Percentiles rank a stretch among this genome's conserved stretches.
phyloP scores from a whole-genome alignment of 2,888 invertebrate species.

The Scaptomyza caliginosa region DNA sequence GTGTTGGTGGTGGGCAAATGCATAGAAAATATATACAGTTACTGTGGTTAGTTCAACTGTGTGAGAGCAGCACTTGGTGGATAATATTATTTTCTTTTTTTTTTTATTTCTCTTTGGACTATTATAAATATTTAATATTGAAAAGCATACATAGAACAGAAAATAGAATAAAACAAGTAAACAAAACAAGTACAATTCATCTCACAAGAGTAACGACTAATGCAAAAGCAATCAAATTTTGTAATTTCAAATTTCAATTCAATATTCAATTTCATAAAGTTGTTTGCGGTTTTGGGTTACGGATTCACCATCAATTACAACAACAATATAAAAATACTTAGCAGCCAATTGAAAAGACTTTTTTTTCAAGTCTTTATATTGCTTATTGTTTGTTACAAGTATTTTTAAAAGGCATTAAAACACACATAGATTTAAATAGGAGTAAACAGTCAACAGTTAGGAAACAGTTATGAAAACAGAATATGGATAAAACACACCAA shows the following conservation, averaged over 20 bases:
- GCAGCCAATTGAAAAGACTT: slow-evolving; percentile 50
- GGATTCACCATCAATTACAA: slow-evolving; percentile 66
- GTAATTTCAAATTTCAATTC: slow-evolving; percentile 47
- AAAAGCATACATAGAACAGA: slow-evolving; percentile 70
- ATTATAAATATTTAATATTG: slow-evolving; percentile 43
- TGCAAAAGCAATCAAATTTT: slow-evolving; percentile 78
- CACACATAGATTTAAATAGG: slow-evolving; percentile 55
- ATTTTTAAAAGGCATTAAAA: slow-evolving; percentile 44
- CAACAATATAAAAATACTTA: slow-evolving; percentile 61
- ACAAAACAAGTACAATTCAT: slow-evolving; percentile 65
- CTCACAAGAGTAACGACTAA: slow-evolving; percentile 70
- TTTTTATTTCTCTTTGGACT: slow-evolving; percentile 31
- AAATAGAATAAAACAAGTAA: slow-evolving; percentile 10
- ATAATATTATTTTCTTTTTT: slow-evolving; percentile 11
- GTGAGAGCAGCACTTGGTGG: slow-evolving; percentile 68
- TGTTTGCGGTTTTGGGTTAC: slow-evolving; percentile 46
- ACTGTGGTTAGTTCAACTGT: slow-evolving; percentile 74
- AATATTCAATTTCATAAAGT: slow-evolving; percentile 45
- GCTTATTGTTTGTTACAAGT: slow-evolving; percentile 17
- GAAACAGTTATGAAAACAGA: slow-evolving; percentile 43
- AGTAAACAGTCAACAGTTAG: slow-evolving; percentile 58
- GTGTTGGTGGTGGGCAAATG: slow-evolving; percentile 70
- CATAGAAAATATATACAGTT: slow-evolving; percentile 78
- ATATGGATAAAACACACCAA: slow-evolving; percentile 37
- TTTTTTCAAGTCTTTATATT: slow-evolving; percentile 2